These are phyloP conservation scores for Loriculus beryllinus DNA, from an alignment of 2,797 vertebrate genomes.

Conservation along the genomic window DNA sequence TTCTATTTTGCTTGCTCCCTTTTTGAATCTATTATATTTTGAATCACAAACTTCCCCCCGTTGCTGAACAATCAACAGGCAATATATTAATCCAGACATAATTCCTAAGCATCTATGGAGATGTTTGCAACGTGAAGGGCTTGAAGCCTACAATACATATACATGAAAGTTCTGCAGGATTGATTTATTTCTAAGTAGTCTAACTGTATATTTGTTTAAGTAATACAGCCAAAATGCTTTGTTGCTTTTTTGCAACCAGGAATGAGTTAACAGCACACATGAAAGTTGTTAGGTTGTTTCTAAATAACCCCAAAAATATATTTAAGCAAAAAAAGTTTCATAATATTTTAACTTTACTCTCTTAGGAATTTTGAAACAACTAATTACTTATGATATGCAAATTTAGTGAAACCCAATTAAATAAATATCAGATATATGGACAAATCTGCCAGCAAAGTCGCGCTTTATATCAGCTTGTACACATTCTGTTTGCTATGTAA, in stretches of 20 bases:
- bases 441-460: slow-evolving; percentile 7
- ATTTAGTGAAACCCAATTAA: slow-evolving; percentile 56
- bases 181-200: slow-evolving; percentile 47
- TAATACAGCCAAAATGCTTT: not conserved
- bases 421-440: slow-evolving; percentile 52
- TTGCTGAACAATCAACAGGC: not conserved
- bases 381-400: slow-evolving; percentile 58
- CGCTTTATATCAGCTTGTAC: slow-evolving; percentile 23
- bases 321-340: slow-evolving; percentile 5
- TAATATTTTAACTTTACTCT: slow-evolving; percentile 21
- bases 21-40: not conserved
- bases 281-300: slow-evolving; percentile 18
- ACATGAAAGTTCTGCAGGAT: not conserved
- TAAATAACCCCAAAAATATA: slow-evolving; percentile 1
- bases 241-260: not conserved
- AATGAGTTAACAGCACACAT: not conserved
- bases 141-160: not conserved
- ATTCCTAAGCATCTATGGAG: not conserved
- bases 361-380: slow-evolving; percentile 59
- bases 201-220: not conserved
- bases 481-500: slow-evolving; percentile 44
- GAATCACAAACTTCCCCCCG: not conserved
- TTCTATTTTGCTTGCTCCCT: not conserved
- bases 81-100: slow-evolving; percentile 17
- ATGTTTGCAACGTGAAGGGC: not conserved